Evolutionary conservation across 2,888 invertebrate genomes (phyloP).

Genomic region (Amiota communis): DNA sequence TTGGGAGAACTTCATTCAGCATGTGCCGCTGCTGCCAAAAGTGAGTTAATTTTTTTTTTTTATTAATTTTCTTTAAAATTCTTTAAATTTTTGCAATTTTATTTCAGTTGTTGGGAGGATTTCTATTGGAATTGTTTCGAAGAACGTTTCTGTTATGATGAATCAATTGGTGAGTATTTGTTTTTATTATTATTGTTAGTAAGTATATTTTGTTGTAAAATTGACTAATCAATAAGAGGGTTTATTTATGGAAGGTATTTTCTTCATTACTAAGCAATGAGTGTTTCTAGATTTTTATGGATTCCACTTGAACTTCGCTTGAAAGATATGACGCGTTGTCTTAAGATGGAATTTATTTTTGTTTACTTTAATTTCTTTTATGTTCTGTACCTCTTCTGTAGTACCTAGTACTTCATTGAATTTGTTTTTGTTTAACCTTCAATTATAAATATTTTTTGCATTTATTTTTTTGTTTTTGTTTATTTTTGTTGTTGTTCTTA

Average conservation of each 20-base stretch:
- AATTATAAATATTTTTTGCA: no score
- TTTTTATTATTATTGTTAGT: neutral
- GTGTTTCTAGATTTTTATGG: neutral
- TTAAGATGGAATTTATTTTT: neutral
- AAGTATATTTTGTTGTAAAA: neutral
- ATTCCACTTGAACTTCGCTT: neutral
- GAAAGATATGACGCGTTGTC: no score
- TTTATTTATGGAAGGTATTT: neutral
- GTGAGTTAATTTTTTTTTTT: constrained; percentile 61
- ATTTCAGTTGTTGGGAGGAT: constrained; percentile 79
- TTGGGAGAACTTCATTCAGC: constrained; percentile 45
- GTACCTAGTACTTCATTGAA: no score
- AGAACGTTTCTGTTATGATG: constrained; percentile 83
- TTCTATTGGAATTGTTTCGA: constrained; percentile 84
- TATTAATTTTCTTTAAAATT: constrained; percentile 32
- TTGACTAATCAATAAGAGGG: neutral
- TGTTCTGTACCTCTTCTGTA: no score
- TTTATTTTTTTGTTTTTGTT: neutral
- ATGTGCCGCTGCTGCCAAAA: constrained; percentile 73
- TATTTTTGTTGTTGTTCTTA: no score
- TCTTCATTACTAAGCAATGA: neutral
- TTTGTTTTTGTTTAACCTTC: no score
- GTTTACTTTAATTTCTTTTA: no score
- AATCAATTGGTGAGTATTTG: constrained; percentile 77
- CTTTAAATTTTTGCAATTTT: constrained; percentile 19